A percentile compares a stretch with the other conserved stretches of the same genome.
Evolutionary conservation across 2,888 invertebrate species (phyloP).

Genomic region (Anoplius nigerrimus): DNA sequence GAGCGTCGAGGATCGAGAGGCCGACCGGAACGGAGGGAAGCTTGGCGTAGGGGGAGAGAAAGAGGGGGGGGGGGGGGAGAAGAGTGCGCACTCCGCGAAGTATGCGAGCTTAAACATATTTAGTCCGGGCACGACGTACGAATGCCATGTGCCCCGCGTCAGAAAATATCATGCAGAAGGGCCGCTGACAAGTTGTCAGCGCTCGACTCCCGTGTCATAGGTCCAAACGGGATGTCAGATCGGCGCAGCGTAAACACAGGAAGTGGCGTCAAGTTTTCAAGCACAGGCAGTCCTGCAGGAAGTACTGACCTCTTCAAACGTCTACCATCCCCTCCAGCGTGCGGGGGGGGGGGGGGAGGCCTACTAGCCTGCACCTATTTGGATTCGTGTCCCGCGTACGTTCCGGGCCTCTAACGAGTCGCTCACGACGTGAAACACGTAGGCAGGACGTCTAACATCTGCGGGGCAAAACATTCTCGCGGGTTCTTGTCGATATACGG

Average conservation of each 20-base stretch:
- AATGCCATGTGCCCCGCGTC: constrained; percentile 58
- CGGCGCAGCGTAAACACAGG: constrained; percentile 61
- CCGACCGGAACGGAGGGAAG: neutral
- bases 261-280: constrained; percentile 48
- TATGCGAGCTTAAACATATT: constrained; percentile 35
- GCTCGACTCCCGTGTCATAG: constrained; percentile 47
- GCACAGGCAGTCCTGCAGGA: constrained; percentile 50
- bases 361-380: constrained; percentile 10
- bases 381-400: neutral
- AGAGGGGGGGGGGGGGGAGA: neutral
- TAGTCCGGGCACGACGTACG: constrained; percentile 57
- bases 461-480: neutral
- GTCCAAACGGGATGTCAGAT: constrained; percentile 55
- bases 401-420: neutral
- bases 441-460: constrained; percentile 35
- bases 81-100: neutral
- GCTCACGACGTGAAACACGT: neutral
- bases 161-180: constrained; percentile 59
- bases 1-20: constrained; percentile 53
- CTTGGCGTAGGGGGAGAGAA: neutral
- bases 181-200: constrained; percentile 66
- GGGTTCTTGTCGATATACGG: constrained; percentile 10
- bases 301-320: constrained; percentile 53
- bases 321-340: no score
- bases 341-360: no score